A percentile compares a stretch with the other conserved stretches of the same genome.
phyloP scores from a whole-genome alignment of 2,113 vertebrate species.

The Platanista minor region DNA sequence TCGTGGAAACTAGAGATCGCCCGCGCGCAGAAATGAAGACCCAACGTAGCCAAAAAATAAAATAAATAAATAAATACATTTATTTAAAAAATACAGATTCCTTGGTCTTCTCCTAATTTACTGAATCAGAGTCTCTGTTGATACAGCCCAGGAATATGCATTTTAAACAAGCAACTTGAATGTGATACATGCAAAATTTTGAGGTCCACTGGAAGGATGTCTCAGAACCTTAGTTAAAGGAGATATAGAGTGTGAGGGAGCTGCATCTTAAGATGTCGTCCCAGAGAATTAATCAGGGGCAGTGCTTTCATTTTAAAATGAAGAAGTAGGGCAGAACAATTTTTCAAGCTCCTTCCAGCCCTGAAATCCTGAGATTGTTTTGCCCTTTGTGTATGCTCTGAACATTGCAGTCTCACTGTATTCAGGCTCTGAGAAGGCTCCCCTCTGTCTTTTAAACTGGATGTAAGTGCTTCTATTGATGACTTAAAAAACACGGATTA shows the following conservation, averaged over 20 bases:
- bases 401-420: neutral
- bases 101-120: neutral
- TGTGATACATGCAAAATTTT: neutral
- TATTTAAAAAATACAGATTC: neutral
- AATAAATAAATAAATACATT: no score
- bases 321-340: neutral
- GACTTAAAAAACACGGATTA: slow-evolving; percentile 10
- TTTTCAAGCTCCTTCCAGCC: neutral
- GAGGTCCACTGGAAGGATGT: neutral
- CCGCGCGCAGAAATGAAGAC: accelerated
- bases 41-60: no score
- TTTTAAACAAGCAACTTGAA: neutral
- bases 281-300: neutral
- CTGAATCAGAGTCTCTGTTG: neutral
- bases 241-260: neutral
- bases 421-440: neutral
- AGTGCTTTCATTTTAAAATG: slow-evolving; percentile 15
- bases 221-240: neutral
- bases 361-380: neutral
- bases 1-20: no score
- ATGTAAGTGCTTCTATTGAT: neutral
- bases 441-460: neutral
- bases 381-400: neutral
- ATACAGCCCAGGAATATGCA: neutral
- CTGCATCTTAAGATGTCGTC: neutral